Evolutionary conservation across 2,888 invertebrate genomes (phyloP).

Genomic region (Acanthosoma haemorrhoidale): DNA sequence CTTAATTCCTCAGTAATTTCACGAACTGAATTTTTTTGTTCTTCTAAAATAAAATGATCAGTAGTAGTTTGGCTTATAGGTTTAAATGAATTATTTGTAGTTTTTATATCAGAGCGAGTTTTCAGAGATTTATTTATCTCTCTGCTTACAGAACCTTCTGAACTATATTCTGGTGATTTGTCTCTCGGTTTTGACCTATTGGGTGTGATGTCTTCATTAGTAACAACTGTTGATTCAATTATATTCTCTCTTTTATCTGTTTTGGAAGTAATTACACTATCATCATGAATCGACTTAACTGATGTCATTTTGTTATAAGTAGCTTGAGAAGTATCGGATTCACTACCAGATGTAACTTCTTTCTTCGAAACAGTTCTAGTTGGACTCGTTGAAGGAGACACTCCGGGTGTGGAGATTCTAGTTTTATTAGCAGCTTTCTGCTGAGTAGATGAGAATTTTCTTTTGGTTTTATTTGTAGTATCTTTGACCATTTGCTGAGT

Average conservation of each 20-base stretch:
- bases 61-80: slow-evolving; percentile 41
- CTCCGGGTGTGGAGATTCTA: slow-evolving; percentile 45
- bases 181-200: slow-evolving; percentile 35
- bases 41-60: slow-evolving; percentile 1
- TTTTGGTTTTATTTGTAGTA: slow-evolving; percentile 36
- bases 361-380: slow-evolving; percentile 44
- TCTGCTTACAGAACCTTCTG: slow-evolving; percentile 44
- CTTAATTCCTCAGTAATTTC: neutral
- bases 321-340: slow-evolving; percentile 42
- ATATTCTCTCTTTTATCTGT: neutral
- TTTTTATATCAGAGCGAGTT: slow-evolving; percentile 41
- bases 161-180: slow-evolving; percentile 44
- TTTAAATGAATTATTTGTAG: slow-evolving; percentile 42
- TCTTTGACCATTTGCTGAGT: slow-evolving; percentile 32
- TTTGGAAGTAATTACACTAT: slow-evolving; percentile 3
- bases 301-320: slow-evolving; percentile 40
- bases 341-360: slow-evolving; percentile 38
- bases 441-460: slow-evolving; percentile 43
- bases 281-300: slow-evolving; percentile 1
- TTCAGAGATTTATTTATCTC: slow-evolving; percentile 39
- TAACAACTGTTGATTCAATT: neutral
- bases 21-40: neutral
- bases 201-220: slow-evolving; percentile 28
- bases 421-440: slow-evolving; percentile 44
- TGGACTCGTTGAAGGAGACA: slow-evolving; percentile 53